Evolutionary conservation across 2,888 invertebrate genomes (phyloP).

Genomic region (Ectemnius continuus): DNA sequence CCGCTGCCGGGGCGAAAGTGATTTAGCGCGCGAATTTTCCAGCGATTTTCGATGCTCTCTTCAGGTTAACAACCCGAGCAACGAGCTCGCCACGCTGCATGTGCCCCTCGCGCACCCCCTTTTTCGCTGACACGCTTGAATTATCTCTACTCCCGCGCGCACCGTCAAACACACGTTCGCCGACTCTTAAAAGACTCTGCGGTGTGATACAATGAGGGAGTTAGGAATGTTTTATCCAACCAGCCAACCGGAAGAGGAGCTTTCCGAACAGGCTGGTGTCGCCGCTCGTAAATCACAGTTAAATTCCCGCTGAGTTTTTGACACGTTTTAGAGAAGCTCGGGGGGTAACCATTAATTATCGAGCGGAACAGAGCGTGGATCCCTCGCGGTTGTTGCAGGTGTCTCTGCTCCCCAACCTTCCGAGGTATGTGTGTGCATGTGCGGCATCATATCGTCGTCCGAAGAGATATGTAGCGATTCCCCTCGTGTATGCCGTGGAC

Average conservation of each 20-base stretch:
- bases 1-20: constrained; percentile 36
- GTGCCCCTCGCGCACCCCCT: neutral
- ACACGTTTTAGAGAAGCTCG: constrained; percentile 53
- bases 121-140: constrained; percentile 26
- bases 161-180: neutral
- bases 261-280: constrained; percentile 34
- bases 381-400: neutral
- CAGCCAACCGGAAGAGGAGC: neutral
- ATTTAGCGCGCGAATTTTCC: constrained; percentile 46
- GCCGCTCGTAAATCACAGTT: constrained; percentile 55
- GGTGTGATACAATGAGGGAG: too few relatives aligned
- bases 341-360: constrained; percentile 60
- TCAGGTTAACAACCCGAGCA: constrained; percentile 24
- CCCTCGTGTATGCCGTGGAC: neutral
- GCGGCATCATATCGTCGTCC: neutral
- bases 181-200: too few relatives aligned
- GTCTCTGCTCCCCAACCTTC: neutral
- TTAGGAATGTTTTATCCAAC: too few relatives aligned
- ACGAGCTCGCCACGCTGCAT: constrained; percentile 2
- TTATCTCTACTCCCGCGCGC: neutral
- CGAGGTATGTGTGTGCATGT: neutral
- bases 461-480: neutral
- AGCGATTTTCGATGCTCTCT: constrained; percentile 48
- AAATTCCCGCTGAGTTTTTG: constrained; percentile 43
- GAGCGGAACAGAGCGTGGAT: neutral